Conservation (phyloP, 2,113 vertebrate species). For the Siphamia tubifer region DNA sequence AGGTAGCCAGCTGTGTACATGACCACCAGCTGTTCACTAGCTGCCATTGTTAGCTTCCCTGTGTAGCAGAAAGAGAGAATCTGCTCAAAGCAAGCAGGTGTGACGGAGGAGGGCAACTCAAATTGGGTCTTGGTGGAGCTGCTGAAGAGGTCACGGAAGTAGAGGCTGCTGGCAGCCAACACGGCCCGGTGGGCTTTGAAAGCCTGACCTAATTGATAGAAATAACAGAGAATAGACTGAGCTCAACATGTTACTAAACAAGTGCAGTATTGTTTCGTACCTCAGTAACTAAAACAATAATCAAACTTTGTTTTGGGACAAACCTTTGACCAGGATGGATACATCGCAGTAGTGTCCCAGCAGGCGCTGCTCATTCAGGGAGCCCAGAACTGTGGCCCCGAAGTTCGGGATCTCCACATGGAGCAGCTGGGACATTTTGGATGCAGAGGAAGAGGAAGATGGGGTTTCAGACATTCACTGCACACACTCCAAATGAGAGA, state of each 20-base stretch:
- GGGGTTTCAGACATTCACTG: slow-evolving; percentile 79
- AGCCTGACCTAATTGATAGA: slow-evolving; percentile 81
- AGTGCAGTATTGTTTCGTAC: neutral
- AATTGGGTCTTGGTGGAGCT: slow-evolving; percentile 95
- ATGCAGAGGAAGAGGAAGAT: slow-evolving; percentile 51
- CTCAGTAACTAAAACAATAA: neutral
- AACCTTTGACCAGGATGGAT: slow-evolving; percentile 95
- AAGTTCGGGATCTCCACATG: slow-evolving; percentile 99
- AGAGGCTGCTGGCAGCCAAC: slow-evolving; percentile 96
- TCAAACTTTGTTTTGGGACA: neutral
- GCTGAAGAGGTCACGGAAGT: slow-evolving; percentile 96
- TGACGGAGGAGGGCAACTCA: slow-evolving; percentile 94
- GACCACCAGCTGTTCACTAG: slow-evolving; percentile 98
- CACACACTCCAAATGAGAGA: slow-evolving; percentile 71
- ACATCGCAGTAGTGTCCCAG: slow-evolving; percentile 98
- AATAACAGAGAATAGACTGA: slow-evolving; percentile 4
- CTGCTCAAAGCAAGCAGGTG: slow-evolving; percentile 96
- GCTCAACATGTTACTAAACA: neutral
- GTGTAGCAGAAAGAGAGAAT: slow-evolving; percentile 99
- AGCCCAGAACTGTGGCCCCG: slow-evolving; percentile 94
- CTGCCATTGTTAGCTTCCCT: slow-evolving; percentile 97
- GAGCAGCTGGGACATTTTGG: slow-evolving; percentile 96
- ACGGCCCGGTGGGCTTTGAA: slow-evolving; percentile 97
- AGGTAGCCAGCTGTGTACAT: slow-evolving; percentile 99
- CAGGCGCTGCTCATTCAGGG: slow-evolving; percentile 95